Evolutionary conservation across 2,888 invertebrate genomes (phyloP).

Genomic region (Hypercompe scribonia): DNA sequence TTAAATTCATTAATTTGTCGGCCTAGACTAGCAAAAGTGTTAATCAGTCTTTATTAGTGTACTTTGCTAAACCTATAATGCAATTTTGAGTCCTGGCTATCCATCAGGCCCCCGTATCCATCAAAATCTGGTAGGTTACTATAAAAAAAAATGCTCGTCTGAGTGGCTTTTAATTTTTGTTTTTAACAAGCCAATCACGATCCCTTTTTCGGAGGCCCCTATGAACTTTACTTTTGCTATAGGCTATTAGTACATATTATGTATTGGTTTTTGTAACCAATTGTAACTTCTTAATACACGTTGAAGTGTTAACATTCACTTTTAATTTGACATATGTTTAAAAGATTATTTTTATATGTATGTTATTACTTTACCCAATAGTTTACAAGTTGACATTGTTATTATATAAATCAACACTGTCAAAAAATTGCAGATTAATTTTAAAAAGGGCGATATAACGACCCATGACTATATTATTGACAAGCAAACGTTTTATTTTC

Average conservation of each 20-base stretch:
- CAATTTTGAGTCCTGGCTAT: neutral
- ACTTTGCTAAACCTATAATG: neutral
- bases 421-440: neutral
- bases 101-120: neutral
- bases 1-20: neutral
- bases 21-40: neutral
- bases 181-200: neutral
- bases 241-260: neutral
- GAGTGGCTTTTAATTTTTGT: constrained; percentile 6
- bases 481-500: too few species aligned
- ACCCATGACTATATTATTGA: neutral
- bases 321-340: too few species aligned
- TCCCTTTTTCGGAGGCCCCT: neutral
- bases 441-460: neutral
- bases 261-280: neutral
- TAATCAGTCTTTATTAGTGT: neutral
- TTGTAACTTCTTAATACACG: neutral
- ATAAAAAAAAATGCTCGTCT: too few species aligned
- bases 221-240: neutral
- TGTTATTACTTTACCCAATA: neutral
- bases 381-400: neutral
- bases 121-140: too few species aligned
- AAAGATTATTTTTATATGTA: too few species aligned
- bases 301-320: too few species aligned
- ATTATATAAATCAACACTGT: neutral